Conservation (phyloP, 2,797 vertebrate genomes). For the Rhinella marina region DNA sequence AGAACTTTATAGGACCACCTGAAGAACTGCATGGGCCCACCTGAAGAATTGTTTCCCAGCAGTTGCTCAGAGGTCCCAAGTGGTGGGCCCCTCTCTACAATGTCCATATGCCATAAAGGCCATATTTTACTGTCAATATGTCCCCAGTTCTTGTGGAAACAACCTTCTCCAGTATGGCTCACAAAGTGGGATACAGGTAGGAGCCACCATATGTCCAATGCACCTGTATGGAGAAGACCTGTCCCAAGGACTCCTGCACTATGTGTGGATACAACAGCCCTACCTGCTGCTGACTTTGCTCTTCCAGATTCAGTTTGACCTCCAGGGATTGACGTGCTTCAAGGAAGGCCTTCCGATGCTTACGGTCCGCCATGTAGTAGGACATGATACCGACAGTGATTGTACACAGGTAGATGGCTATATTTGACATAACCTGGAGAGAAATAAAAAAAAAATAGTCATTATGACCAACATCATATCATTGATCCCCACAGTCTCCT, state of each 20-base stretch:
- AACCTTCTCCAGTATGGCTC: too few species aligned
- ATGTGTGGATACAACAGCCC: background rate
- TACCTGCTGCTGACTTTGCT: constrained; percentile 97
- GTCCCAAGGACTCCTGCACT: background rate
- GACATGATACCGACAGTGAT: constrained; percentile 87
- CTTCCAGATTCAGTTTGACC: constrained; percentile 92
- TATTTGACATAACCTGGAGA: constrained; percentile 84
- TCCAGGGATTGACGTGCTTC: constrained; percentile 94
- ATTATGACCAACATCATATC: background rate
- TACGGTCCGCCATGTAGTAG: constrained; percentile 94
- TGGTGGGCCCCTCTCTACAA: too few species aligned
- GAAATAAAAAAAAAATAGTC: background rate
- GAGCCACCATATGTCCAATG: too few species aligned
- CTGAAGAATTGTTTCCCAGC: too few species aligned
- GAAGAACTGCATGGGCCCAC: too few species aligned
- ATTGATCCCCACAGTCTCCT: background rate
- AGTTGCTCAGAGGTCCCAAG: too few species aligned
- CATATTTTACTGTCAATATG: too few species aligned
- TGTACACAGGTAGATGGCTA: constrained; percentile 87
- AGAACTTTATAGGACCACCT: too few species aligned
- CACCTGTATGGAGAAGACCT: too few species aligned
- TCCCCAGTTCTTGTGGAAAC: too few species aligned
- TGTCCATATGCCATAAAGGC: too few species aligned
- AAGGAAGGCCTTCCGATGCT: constrained; percentile 92
- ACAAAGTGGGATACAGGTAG: too few species aligned